phyloP scores from a whole-genome alignment of 2,113 vertebrate species.

The Xenus cinereus region DNA sequence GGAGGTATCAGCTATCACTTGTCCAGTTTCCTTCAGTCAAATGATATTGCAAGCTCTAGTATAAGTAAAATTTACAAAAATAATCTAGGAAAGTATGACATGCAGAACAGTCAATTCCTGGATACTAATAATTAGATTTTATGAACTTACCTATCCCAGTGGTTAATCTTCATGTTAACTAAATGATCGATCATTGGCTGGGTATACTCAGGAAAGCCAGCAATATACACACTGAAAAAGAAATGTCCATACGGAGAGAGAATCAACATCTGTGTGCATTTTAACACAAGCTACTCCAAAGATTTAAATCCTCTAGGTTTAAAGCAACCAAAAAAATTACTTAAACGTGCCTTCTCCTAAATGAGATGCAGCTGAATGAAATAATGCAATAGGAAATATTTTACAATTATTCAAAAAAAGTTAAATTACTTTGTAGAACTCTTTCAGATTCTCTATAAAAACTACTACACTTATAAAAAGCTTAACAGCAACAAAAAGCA shows the following conservation, averaged over 20 bases:
- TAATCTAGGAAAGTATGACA: neutral
- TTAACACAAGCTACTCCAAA: neutral
- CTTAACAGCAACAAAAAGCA: neutral
- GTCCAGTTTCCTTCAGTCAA: neutral
- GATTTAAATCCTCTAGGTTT: neutral
- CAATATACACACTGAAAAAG: constrained; percentile 82
- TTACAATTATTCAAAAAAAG: neutral
- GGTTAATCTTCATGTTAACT: constrained; percentile 86
- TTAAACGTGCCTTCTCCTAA: neutral
- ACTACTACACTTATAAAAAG: neutral
- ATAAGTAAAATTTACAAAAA: neutral
- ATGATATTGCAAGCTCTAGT: neutral
- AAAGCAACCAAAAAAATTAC: neutral
- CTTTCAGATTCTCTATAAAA: neutral
- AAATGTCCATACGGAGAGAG: neutral
- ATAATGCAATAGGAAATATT: neutral
- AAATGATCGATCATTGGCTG: constrained; percentile 90
- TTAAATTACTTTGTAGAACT: neutral
- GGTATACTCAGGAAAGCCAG: constrained; percentile 91
- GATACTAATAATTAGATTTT: neutral
- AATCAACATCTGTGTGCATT: neutral
- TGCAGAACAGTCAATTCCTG: neutral
- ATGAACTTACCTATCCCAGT: constrained; percentile 88
- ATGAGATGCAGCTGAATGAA: neutral
- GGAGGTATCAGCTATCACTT: neutral